Base-by-base conservation (phyloP, 2,797 vertebrate species). In the Heterohyrax brucei region DNA sequence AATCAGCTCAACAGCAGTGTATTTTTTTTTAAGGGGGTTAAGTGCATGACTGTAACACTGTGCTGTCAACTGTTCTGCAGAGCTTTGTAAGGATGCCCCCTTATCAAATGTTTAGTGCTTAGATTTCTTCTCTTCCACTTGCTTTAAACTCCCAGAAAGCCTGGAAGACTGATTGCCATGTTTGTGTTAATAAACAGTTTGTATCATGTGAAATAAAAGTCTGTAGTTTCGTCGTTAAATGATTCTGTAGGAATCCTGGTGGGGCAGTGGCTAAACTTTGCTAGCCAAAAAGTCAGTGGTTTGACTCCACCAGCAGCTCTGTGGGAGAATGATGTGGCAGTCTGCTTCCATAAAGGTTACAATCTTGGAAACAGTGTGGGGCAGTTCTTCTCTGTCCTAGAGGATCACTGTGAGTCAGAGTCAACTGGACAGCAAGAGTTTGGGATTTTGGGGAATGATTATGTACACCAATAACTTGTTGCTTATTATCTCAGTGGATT, bases 131-230 rank as follows among this genome's bases (percentile, higher is more conserved):
- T 78, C 24, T 44, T 83, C 62, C 62, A 4, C 21, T 80, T 9
- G 68, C 12, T 64, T 39, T 62, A 91, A 91, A 85, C 5, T 59
- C 89, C 12, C 61, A 81, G 28, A 90, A 95, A 73, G 39, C 16
- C 64, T 64, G 64, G 14, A 72, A 89, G n/a, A 76, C 19, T 59
- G 73, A 93, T 26, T 30, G 9, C 10, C 26, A 9, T 83, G n/a
- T 96, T 93, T 75, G 50, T 91, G 62, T 89, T 84, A 81, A 48
- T 77, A 46, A 84, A 73, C 19, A 59, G n/a, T 87, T 89, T 80
- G 44, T 84, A 68, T 62, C 44, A 81, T 24, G 83, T 92, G 46
- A 78, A 19, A 50, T 68, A 85, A 68, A 80, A 70, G 64, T 68
- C 28, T 66, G 19, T 75, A 19, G 64, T 75, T 81, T 86, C 77